A percentile compares a stretch with the other conserved stretches of the same genome.
These are phyloP conservation scores for Paedocypris sp. DNA, from an alignment of 2,113 vertebrate genomes.

Conservation along the genomic window DNA sequence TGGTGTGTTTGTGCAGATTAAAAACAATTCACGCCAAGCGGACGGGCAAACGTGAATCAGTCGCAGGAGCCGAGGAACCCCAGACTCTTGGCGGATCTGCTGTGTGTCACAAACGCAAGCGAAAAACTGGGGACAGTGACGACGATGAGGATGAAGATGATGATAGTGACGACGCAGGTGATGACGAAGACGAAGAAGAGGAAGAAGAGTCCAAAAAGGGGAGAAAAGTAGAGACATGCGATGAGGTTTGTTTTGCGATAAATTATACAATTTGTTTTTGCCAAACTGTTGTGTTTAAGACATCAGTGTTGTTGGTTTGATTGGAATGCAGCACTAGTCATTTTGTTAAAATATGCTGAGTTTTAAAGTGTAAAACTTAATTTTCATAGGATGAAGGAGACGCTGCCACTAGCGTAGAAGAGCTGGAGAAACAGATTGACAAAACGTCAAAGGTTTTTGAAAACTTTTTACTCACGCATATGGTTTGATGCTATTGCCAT, in stretches of 20 bases:
- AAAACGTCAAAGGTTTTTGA: conserved; percentile 95
- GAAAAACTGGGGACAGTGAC: conserved; percentile 83
- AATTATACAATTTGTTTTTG: too few species aligned
- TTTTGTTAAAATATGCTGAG: too few species aligned
- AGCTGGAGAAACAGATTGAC: conserved; percentile 96
- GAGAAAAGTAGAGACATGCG: conserved; percentile 81
- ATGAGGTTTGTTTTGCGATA: conserved; percentile 73
- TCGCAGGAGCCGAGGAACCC: conserved; percentile 68
- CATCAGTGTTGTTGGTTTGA: too few species aligned
- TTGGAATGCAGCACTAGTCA: too few species aligned
- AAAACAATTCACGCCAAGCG: conserved; percentile 89
- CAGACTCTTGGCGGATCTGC: conserved; percentile 70
- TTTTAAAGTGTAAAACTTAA: too few species aligned
- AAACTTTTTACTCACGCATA: too few species aligned
- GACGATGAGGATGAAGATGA: conserved; percentile 85
- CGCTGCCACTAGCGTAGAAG: conserved; percentile 85
- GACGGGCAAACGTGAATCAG: conserved; percentile 79
- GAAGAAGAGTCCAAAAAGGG: conserved; percentile 92
- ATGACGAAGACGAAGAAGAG: conserved; percentile 93
- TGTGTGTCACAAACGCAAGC: conserved; percentile 73
- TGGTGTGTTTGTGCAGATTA: conserved; percentile 59
- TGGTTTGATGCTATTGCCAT: too few species aligned
- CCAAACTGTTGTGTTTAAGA: too few species aligned
- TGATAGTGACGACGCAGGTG: conserved; percentile 72
- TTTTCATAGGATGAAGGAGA: conserved; percentile 98